phyloP scores from a whole-genome alignment of 1,140 invertebrate species.

The Bombus sibiricus region DNA sequence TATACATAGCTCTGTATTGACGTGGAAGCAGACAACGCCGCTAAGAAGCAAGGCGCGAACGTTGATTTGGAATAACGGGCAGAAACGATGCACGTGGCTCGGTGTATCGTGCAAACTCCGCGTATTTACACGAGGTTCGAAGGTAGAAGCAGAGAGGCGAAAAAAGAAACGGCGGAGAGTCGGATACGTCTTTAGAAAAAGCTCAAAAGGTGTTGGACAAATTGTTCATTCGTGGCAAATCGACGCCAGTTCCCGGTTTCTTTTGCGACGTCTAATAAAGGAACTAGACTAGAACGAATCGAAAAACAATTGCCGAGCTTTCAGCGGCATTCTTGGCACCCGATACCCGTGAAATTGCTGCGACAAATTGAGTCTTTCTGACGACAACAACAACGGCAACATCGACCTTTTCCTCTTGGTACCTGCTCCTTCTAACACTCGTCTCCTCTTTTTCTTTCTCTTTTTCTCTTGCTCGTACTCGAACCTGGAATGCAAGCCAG shows the following conservation, averaged over 20 bases:
- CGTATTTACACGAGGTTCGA: not conserved
- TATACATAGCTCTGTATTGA: not conserved
- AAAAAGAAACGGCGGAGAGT: not conserved
- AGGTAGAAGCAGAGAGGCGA: not conserved
- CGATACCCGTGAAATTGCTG: slow-evolving; percentile 66
- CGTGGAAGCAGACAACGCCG: not conserved
- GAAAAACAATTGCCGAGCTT: slow-evolving; percentile 59
- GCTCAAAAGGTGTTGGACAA: slow-evolving; percentile 15
- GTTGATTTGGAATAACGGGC: too few relatives aligned
- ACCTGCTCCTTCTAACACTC: not conserved
- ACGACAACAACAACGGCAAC: slow-evolving; percentile 36
- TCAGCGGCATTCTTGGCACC: slow-evolving; percentile 60
- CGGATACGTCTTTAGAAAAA: not conserved
- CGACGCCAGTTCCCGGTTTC: not conserved
- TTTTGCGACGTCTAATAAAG: slow-evolving; percentile 57
- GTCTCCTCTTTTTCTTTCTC: not conserved
- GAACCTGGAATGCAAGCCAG: slow-evolving; percentile 22
- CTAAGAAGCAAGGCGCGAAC: not conserved
- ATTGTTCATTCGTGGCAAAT: slow-evolving; percentile 32
- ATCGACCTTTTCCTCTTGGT: slow-evolving; percentile 10
- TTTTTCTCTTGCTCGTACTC: not conserved
- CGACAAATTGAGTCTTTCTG: slow-evolving; percentile 65
- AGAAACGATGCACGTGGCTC: not conserved
- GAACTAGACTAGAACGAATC: slow-evolving; percentile 41
- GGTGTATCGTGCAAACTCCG: not conserved